Percentiles rank a stretch among this genome's conserved stretches.
Evolutionary conservation across 2,113 vertebrate species (phyloP).

Genomic region (Tiliqua scincoides): DNA sequence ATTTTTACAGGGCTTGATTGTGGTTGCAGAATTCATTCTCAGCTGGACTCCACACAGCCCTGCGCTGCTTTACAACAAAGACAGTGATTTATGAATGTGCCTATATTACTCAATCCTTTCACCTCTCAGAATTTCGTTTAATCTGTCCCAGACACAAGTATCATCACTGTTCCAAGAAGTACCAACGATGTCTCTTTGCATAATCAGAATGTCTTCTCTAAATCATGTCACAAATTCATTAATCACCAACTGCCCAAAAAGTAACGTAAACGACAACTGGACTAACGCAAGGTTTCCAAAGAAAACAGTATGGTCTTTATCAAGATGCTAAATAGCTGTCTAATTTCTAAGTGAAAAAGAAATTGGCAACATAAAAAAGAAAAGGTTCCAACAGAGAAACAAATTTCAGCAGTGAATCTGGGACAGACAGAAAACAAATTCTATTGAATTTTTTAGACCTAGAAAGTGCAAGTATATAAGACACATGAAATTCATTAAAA

Average conservation of each 20-base stretch:
- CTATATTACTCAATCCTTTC: slow-evolving; percentile 19
- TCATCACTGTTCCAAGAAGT: slow-evolving; percentile 53
- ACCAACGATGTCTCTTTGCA: slow-evolving; percentile 44
- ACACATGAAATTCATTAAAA: neutral
- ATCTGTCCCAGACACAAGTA: slow-evolving; percentile 46
- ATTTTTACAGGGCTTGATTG: slow-evolving; percentile 6
- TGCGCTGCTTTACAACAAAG: slow-evolving; percentile 32
- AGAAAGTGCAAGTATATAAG: neutral
- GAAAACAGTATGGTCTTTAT: slow-evolving; percentile 27
- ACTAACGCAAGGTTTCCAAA: slow-evolving; percentile 16
- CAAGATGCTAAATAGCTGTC: slow-evolving; percentile 1
- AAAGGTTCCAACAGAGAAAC: neutral
- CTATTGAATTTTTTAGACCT: rapidly evolving
- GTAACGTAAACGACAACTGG: neutral
- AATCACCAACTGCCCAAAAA: slow-evolving; percentile 26
- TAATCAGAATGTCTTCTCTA: slow-evolving; percentile 34
- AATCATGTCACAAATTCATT: slow-evolving; percentile 43
- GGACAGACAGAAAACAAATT: neutral
- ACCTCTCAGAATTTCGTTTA: slow-evolving; percentile 46
- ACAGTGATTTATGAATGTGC: slow-evolving; percentile 48
- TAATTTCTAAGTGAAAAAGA: slow-evolving; percentile 23
- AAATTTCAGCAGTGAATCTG: rapidly evolving
- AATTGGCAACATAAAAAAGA: neutral
- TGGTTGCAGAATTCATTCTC: rapidly evolving
- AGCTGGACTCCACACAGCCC: neutral